A percentile compares a stretch with the other conserved stretches of the same genome.
Evolutionary conservation across 1,140 invertebrate genomes (phyloP).

Genomic region (Sycobia sp.): DNA sequence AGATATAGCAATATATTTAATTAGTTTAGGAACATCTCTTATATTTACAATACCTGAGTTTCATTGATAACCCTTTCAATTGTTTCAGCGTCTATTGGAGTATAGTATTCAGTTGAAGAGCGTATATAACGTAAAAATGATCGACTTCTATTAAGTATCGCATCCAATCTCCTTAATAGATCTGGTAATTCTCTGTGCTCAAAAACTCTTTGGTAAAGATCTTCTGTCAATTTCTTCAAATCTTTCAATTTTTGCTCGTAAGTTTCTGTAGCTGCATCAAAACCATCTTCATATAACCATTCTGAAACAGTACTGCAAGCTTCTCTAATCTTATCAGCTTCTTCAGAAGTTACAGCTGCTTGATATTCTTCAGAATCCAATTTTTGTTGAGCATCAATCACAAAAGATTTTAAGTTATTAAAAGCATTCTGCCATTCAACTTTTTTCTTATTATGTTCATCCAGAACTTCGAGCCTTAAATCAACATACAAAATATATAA

Average conservation of each 20-base stretch:
- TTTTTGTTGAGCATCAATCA: slow-evolving; percentile 89
- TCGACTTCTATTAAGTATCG: slow-evolving; percentile 73
- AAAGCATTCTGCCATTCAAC: slow-evolving; percentile 80
- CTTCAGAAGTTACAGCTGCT: slow-evolving; percentile 74
- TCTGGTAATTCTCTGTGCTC: slow-evolving; percentile 89
- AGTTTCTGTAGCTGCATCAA: slow-evolving; percentile 77
- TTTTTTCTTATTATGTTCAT: slow-evolving; percentile 77
- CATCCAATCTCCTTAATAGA: slow-evolving; percentile 72
- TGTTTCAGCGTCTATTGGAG: slow-evolving; percentile 75
- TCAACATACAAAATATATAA: background rate
- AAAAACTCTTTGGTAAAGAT: slow-evolving; percentile 79
- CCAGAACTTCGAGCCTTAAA: slow-evolving; percentile 70
- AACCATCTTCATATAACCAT: slow-evolving; percentile 89
- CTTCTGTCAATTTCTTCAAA: slow-evolving; percentile 72
- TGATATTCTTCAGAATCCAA: slow-evolving; percentile 80
- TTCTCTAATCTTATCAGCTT: slow-evolving; percentile 75
- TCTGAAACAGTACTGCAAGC: slow-evolving; percentile 74
- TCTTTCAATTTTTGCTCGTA: slow-evolving; percentile 75
- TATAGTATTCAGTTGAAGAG: slow-evolving; percentile 76
- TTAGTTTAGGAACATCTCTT: no score
- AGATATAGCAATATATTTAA: no score
- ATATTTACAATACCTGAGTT: slow-evolving; percentile 72
- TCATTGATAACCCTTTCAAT: slow-evolving; percentile 79
- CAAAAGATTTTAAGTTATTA: slow-evolving; percentile 89
- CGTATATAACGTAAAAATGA: slow-evolving; percentile 73